These are phyloP conservation scores for Talpa occidentalis DNA, from an alignment of 2,113 vertebrate genomes.

Conservation along the genomic window DNA sequence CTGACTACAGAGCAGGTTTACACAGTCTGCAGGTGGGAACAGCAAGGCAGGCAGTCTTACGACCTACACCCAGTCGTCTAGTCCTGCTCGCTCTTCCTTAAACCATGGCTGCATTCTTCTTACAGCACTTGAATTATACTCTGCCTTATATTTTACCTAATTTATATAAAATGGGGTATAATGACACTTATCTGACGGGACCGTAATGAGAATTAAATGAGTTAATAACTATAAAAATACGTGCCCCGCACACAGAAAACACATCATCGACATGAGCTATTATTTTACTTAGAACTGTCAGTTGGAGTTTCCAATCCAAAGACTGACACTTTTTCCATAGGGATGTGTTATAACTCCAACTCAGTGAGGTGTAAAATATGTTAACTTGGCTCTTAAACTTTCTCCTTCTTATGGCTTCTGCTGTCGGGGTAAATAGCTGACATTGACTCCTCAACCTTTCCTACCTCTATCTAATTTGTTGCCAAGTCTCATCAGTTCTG, in stretches of 20 bases:
- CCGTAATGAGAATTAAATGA: neutral
- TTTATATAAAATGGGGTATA: neutral
- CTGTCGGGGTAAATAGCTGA: neutral
- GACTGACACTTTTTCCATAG: neutral
- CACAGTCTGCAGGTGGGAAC: slow-evolving; percentile 9
- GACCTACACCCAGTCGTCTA: neutral
- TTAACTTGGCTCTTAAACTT: neutral
- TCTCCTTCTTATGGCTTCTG: neutral
- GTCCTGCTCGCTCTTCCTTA: neutral
- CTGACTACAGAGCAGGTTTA: neutral
- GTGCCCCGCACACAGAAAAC: neutral
- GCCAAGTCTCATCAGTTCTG: neutral
- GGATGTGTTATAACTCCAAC: neutral
- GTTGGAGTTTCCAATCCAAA: slow-evolving; percentile 7
- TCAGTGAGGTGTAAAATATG: neutral
- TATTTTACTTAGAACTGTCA: slow-evolving; percentile 32
- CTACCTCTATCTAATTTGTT: neutral
- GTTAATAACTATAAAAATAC: neutral
- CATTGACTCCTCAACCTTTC: neutral
- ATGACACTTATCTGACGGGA: neutral
- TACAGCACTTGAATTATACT: neutral
- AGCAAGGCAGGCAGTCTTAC: neutral
- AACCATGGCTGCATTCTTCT: neutral
- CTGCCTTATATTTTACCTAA: slow-evolving; percentile 12
- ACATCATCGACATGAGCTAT: neutral